phyloP scores from a whole-genome alignment of 35 echinoderm and acorn worm species.

The Stichopus chloronotus region DNA sequence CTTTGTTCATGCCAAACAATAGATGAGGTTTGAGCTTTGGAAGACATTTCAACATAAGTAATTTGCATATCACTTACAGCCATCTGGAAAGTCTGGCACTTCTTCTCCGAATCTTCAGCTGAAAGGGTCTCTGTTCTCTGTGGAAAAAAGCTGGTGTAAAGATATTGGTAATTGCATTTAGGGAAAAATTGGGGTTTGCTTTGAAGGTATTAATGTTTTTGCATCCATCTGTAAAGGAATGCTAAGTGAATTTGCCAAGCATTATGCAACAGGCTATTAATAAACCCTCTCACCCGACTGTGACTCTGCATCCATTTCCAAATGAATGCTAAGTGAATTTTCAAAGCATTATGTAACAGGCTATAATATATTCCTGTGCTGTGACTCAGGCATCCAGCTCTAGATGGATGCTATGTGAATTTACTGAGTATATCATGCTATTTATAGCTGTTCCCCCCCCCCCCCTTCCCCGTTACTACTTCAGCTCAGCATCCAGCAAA shows the following conservation, averaged over 20 bases:
- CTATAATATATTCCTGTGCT: too few species aligned
- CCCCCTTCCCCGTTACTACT: too few species aligned
- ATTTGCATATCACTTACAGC: conserved; percentile 31
- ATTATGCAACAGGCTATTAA: too few species aligned
- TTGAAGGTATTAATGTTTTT: background rate
- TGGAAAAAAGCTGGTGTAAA: background rate
- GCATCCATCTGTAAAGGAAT: background rate
- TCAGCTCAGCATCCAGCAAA: too few species aligned
- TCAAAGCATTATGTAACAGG: too few species aligned
- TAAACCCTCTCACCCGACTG: too few species aligned
- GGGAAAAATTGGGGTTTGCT: conserved; percentile 1
- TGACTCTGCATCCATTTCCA: too few species aligned
- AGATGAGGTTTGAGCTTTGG: conserved; percentile 41
- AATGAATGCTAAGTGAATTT: too few species aligned
- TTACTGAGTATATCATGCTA: too few species aligned
- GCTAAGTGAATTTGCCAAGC: background rate
- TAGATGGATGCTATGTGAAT: too few species aligned
- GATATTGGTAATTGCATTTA: conserved; percentile 9
- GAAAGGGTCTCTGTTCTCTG: background rate
- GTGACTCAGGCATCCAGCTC: too few species aligned
- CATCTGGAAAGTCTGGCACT: conserved; percentile 1
- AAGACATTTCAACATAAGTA: conserved; percentile 32
- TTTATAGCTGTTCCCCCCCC: too few species aligned
- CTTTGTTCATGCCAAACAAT: conserved; percentile 56
- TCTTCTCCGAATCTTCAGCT: background rate